These are phyloP conservation scores for western clawed frog (Xenopus tropicalis) DNA, from an alignment of 2,113 vertebrate species.

Conservation along the genomic window UCB_Xtro_10.0 CM004446.2:127950501-127951000, in stretches of 20 bases:
- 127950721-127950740: not conserved
- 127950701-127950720: constrained; percentile 25
- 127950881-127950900: too few species aligned
- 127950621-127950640: constrained; percentile 43
- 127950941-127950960: too few species aligned
- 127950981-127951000: too few species aligned
- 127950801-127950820: too few species aligned
- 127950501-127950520: constrained; percentile 23
- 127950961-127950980: too few species aligned
- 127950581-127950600: constrained; percentile 34
- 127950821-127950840: too few species aligned
- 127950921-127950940: too few species aligned
- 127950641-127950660: constrained; percentile 30
- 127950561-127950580: constrained; percentile 26
- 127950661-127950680: constrained; percentile 30
- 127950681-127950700: constrained; percentile 38
- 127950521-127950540: constrained; percentile 1
- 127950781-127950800: too few species aligned
- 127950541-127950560: constrained; percentile 27
- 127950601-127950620: constrained; percentile 39
- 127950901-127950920: too few species aligned
- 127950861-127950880: too few species aligned
- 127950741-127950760: not conserved
- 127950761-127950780: too few species aligned
- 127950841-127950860: too few species aligned